Evolutionary conservation across 2,888 invertebrate species (phyloP), one percentile per base, ranked within the genome.

Genomic region (Opisthograptis luteolata): DNA sequence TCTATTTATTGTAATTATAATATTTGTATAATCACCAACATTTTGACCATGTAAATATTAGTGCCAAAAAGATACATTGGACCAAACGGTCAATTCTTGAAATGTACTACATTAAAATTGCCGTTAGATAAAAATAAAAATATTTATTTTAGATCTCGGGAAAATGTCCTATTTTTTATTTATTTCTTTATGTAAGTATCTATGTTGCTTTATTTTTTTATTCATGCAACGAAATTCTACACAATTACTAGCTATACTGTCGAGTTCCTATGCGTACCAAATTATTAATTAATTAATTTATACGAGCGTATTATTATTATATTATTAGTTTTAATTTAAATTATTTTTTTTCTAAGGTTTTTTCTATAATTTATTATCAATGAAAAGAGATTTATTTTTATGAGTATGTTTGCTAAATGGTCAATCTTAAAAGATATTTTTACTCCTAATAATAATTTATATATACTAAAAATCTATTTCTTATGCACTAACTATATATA

Each of bases 51-150:
- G 17, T 30, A 20, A 30, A 14, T 40, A 24, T 30, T 20, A 30
- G 30, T 40, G 40, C 40, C 40, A 40, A 40, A 34, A 2, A 9
- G 22, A 24, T 1, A n/a, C 8, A 22, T 35, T 40, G 40, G 30
- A 40, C 40, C 28, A 39, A 39, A 13, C 12, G 39, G 12, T 34
- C 17, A 17, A 32, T 32, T 32, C 17, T 32, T 2, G 12, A 34
- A 7, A 20, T 20, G 34, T 34, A 20, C 34, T 34, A 20, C 34
- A 10, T 34, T 34, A 3, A 20, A 20, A 10, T 25, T 22, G 6
- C 3, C 1, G 2, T 19, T 17, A n/a, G 6, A 19, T 32, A 13
- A 1, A 1, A 13, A 13, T 7, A 1, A 2, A 2, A 1, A 9
- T 13, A 28, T 7, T 28, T 28, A 4, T 28, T 28, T 28, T 13